Conservation (phyloP, 2,797 vertebrate species). For the Gymnoscopelus microlampas region DNA sequence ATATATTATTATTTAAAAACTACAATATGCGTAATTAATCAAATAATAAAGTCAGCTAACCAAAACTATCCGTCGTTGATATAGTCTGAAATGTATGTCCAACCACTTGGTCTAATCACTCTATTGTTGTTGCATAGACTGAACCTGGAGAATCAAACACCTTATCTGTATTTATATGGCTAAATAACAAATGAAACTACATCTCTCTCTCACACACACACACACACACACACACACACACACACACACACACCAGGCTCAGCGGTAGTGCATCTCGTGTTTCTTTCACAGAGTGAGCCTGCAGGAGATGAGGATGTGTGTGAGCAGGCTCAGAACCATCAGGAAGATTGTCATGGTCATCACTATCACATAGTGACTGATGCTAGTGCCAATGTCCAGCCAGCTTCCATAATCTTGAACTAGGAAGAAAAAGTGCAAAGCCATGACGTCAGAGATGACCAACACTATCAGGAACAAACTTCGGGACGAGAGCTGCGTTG, state of each 20-base stretch:
- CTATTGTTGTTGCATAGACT: no score
- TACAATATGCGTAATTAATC: no score
- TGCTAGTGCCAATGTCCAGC: slow-evolving; percentile 98
- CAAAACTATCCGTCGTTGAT: no score
- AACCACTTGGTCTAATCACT: no score
- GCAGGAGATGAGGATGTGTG: slow-evolving; percentile 88
- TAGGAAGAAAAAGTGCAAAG: slow-evolving; percentile 98
- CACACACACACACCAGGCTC: slow-evolving; percentile 45
- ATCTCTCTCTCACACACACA: neutral
- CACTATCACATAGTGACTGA: slow-evolving; percentile 97
- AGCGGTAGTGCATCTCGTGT: slow-evolving; percentile 86
- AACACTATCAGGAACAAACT: slow-evolving; percentile 97
- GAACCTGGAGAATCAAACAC: no score
- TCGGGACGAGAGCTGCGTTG: slow-evolving; percentile 92
- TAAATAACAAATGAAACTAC: no score
- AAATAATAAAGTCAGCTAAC: no score
- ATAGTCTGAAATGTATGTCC: no score
- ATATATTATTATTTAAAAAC: no score
- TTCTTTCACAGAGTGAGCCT: slow-evolving; percentile 78
- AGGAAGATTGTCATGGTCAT: slow-evolving; percentile 97
- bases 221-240: no score
- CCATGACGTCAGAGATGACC: slow-evolving; percentile 97
- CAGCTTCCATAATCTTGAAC: slow-evolving; percentile 97
- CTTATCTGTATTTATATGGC: no score
- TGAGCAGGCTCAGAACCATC: slow-evolving; percentile 91